These are phyloP conservation scores for Formica exsecta DNA, from an alignment of 1,140 invertebrate species.

Conservation along the genomic window DNA sequence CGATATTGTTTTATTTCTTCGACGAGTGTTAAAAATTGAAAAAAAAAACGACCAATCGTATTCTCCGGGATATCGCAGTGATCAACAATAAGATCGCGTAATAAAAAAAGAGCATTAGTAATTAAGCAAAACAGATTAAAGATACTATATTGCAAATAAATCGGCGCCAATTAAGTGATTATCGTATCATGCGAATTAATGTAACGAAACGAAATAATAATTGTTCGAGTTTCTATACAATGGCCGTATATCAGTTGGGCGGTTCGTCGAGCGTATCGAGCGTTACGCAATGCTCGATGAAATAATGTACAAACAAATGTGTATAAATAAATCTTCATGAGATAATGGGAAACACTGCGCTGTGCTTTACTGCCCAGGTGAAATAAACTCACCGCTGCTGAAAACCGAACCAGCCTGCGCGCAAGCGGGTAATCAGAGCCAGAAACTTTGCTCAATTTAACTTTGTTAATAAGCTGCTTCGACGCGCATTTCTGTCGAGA, in stretches of 20 bases:
- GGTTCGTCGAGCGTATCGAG: not conserved
- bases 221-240: conserved; percentile 15
- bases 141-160: not conserved
- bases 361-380: conserved; percentile 49
- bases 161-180: not conserved
- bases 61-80: not conserved
- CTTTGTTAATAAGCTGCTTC: conserved; percentile 74
- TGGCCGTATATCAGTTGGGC: not conserved
- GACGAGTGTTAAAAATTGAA: conserved; percentile 9
- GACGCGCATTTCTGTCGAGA: conserved; percentile 57
- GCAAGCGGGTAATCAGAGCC: conserved; percentile 66
- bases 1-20: not conserved
- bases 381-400: conserved; percentile 44
- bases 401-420: conserved; percentile 53
- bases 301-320: conserved; percentile 38
- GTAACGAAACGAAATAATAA: not conserved
- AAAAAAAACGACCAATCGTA: not conserved
- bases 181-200: not conserved
- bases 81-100: not conserved
- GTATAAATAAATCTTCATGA: conserved; percentile 59
- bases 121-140: conserved; percentile 9
- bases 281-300: conserved; percentile 20
- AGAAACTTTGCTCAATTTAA: conserved; percentile 75
- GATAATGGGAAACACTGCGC: conserved; percentile 46
- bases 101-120: not conserved